Evolutionary conservation across 1,140 invertebrate genomes (phyloP).

Genomic region (Calephelis virginiensis): DNA sequence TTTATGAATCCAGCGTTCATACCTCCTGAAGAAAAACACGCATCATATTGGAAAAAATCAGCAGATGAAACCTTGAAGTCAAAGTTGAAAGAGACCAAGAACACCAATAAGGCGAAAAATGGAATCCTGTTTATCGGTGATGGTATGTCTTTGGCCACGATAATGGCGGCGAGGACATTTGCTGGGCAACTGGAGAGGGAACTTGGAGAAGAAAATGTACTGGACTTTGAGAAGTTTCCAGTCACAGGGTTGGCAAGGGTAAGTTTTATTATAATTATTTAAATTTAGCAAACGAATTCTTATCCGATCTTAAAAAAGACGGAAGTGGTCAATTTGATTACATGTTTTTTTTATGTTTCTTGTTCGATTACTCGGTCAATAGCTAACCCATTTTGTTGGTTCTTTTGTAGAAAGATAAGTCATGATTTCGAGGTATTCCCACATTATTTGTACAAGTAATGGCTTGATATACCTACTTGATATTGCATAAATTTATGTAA

Average conservation of each 20-base stretch:
- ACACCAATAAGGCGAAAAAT: conserved; percentile 79
- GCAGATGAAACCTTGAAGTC: conserved; percentile 46
- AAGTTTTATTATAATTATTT: conserved; percentile 30
- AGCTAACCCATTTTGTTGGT: too few species aligned
- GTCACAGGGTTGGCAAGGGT: conserved; percentile 84
- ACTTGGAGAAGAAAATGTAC: conserved; percentile 82
- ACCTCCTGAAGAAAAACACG: conserved; percentile 58
- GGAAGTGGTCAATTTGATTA: too few species aligned
- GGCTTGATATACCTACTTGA: too few species aligned
- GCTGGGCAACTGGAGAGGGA: conserved; percentile 81
- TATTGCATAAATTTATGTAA: too few species aligned
- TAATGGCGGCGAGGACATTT: conserved; percentile 85
- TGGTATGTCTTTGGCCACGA: conserved; percentile 88
- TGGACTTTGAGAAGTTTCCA: conserved; percentile 89
- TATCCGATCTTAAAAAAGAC: too few species aligned
- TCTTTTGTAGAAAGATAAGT: too few species aligned
- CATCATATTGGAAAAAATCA: conserved; percentile 56
- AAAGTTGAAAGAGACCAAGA: conserved; percentile 52
- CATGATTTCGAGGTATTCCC: too few species aligned
- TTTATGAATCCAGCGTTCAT: conserved; percentile 58
- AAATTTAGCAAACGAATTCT: too few species aligned
- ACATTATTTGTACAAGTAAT: too few species aligned
- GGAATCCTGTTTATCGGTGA: conserved; percentile 90
- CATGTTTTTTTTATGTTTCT: too few species aligned
- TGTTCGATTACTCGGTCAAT: too few species aligned